phyloP scores from a whole-genome alignment of 2,113 vertebrate species.

The Caranx ignobilis region DNA sequence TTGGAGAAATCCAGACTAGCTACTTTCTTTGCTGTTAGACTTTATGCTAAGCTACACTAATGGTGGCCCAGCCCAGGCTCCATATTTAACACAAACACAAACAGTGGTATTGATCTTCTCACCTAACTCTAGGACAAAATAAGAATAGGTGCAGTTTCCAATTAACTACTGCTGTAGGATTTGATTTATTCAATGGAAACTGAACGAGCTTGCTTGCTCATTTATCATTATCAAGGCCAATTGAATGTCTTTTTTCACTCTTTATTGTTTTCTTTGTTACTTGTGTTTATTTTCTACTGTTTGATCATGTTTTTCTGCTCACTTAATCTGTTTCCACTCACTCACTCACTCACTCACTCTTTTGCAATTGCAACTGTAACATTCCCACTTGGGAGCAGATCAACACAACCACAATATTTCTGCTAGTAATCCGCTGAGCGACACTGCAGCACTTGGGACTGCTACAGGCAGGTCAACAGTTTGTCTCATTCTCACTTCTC shows the following conservation, averaged over 20 bases:
- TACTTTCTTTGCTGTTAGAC: not conserved
- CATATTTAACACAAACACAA: not conserved
- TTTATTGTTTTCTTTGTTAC: too few relatives aligned
- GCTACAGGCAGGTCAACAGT: not conserved
- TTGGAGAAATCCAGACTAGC: not conserved
- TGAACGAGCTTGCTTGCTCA: not conserved
- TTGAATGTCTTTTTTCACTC: slow-evolving; percentile 20
- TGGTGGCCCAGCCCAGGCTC: not conserved
- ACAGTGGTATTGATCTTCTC: not conserved
- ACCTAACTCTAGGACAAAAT: not conserved
- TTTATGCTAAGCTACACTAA: slow-evolving; percentile 15
- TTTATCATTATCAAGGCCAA: slow-evolving; percentile 28
- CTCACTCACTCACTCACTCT: not conserved
- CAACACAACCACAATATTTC: not conserved
- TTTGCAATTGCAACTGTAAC: not conserved
- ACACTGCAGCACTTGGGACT: not conserved
- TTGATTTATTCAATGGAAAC: slow-evolving; percentile 6
- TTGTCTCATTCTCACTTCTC: not conserved
- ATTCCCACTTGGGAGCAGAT: not conserved
- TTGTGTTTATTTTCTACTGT: too few relatives aligned
- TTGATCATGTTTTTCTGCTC: too few relatives aligned
- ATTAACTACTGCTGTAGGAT: not conserved
- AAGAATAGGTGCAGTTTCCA: not conserved
- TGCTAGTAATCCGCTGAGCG: not conserved
- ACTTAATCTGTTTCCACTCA: too few relatives aligned